These are phyloP conservation scores for Belonocnema kinseyi DNA, from an alignment of 1,140 invertebrate species.

Conservation along the genomic window DNA sequence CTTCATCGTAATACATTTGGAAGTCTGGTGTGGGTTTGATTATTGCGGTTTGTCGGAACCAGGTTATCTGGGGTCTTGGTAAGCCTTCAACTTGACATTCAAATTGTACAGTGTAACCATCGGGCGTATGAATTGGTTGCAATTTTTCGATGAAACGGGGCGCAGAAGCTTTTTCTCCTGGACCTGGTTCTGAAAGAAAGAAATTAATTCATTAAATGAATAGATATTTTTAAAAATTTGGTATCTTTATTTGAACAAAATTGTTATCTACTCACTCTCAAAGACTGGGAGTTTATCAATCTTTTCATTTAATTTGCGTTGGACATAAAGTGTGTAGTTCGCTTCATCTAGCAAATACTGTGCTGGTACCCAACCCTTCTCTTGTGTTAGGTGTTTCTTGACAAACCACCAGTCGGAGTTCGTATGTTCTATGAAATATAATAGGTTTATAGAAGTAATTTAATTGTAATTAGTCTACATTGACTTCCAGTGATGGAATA, in stretches of 20 bases:
- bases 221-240: not conserved
- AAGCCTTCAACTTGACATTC: constrained; percentile 93
- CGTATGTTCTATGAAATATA: constrained; percentile 79
- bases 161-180: constrained; percentile 85
- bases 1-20: constrained; percentile 94
- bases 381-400: constrained; percentile 90
- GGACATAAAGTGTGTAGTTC: constrained; percentile 88
- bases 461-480: no score
- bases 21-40: constrained; percentile 94
- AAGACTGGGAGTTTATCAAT: constrained; percentile 93
- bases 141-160: constrained; percentile 92
- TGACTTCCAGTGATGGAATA: no score
- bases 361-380: constrained; percentile 94
- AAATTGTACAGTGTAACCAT: constrained; percentile 92
- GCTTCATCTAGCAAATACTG: constrained; percentile 89
- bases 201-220: not conserved
- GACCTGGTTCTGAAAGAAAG: constrained; percentile 81
- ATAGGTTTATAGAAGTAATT: constrained; percentile 32
- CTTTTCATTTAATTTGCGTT: constrained; percentile 92
- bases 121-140: constrained; percentile 87
- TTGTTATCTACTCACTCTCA: constrained; percentile 84
- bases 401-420: constrained; percentile 95
- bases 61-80: constrained; percentile 93
- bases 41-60: constrained; percentile 95
- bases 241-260: not conserved